Percentiles rank a stretch among this genome's conserved stretches.
These are phyloP conservation scores for Aix galericulata DNA, from an alignment of 2,113 vertebrate species.

Conservation along the genomic window DNA sequence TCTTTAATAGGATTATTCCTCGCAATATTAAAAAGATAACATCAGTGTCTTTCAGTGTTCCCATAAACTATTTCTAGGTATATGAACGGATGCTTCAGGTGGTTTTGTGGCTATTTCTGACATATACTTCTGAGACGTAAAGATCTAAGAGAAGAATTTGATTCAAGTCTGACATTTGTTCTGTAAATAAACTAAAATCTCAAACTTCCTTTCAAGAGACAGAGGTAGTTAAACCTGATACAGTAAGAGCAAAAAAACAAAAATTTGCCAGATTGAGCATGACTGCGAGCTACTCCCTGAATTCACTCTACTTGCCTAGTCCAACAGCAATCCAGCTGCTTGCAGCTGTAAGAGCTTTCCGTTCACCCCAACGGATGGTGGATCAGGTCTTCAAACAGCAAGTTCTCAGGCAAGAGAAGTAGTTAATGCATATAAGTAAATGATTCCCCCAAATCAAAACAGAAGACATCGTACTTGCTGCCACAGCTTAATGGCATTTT, in stretches of 20 bases:
- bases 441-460: background rate
- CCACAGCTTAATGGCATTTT: background rate
- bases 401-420: background rate
- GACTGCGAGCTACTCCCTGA: background rate
- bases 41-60: slow-evolving; percentile 82
- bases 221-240: background rate
- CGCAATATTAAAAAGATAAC: slow-evolving; percentile 87
- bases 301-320: background rate
- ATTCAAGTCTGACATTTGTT: background rate
- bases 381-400: background rate
- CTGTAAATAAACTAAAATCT: background rate
- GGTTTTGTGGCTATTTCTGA: slow-evolving; percentile 46
- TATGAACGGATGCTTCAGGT: slow-evolving; percentile 72
- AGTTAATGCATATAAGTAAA: background rate
- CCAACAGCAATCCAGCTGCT: background rate
- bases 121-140: slow-evolving; percentile 26
- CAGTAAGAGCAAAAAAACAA: background rate
- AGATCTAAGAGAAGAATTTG: slow-evolving; percentile 35
- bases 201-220: slow-evolving; percentile 15
- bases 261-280: background rate
- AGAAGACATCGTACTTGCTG: background rate
- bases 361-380: background rate
- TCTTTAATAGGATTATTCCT: slow-evolving; percentile 86
- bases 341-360: background rate
- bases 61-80: slow-evolving; percentile 73